A percentile compares a stretch with the other conserved stretches of the same genome.
Conservation (phyloP, 2,888 invertebrate species). For the Coenonympha glycerion region DNA sequence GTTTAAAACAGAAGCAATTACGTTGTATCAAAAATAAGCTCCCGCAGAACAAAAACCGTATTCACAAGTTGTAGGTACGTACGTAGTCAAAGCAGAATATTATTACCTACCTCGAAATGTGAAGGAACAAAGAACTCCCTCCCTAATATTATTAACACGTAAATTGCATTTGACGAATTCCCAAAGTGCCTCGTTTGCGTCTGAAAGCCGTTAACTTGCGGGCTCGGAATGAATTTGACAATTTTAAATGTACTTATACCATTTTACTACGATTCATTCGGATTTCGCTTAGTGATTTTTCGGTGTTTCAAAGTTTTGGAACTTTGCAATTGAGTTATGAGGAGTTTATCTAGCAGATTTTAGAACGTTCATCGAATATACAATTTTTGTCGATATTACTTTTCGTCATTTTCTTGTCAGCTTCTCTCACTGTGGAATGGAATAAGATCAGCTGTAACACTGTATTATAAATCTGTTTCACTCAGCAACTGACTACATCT, state of each 20-base stretch:
- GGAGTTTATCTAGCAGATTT: no score
- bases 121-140: constrained; percentile 1
- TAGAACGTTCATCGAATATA: no score
- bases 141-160: constrained; percentile 5
- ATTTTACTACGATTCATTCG: not conserved
- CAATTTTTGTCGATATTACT: no score
- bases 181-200: constrained; percentile 4
- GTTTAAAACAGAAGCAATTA: not conserved
- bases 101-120: not conserved
- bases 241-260: not conserved
- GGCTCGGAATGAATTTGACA: not conserved
- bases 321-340: no score
- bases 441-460: no score
- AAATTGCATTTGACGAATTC: constrained; percentile 9
- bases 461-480: no score
- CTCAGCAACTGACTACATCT: no score
- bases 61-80: not conserved
- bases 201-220: not conserved
- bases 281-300: not conserved
- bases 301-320: no score
- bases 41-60: not conserved
- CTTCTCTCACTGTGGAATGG: no score
- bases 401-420: no score
- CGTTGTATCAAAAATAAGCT: not conserved
- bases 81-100: constrained; percentile 5